Conservation (phyloP, 37 sponge, comb jelly and placozoan genomes). For the Cladorhizidae sp. region DNA sequence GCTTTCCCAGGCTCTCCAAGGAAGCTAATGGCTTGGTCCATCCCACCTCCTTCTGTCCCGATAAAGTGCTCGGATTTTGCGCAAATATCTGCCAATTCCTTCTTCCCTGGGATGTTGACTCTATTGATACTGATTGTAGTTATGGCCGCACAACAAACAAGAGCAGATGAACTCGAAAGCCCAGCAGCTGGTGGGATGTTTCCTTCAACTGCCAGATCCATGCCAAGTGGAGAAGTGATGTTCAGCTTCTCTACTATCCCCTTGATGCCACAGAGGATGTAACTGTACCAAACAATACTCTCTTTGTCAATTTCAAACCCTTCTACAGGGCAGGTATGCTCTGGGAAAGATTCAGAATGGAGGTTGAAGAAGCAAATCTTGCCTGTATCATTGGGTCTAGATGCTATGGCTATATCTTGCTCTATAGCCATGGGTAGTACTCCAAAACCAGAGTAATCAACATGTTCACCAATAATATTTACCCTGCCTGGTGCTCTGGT, state of each 20-base stretch:
- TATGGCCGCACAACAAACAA: constrained; percentile 95
- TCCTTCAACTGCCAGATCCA: constrained; percentile 88
- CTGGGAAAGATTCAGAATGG: constrained; percentile 21
- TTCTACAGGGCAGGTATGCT: constrained; percentile 28
- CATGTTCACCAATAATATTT: constrained; percentile 98
- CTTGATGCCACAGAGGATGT: constrained; percentile 86
- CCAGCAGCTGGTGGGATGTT: constrained; percentile 90
- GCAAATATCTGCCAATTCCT: constrained; percentile 83
- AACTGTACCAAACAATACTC: constrained; percentile 75
- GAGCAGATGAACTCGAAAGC: constrained; percentile 98
- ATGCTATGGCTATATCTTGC: constrained; percentile 84
- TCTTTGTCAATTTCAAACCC: constrained; percentile 16
- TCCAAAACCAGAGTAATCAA: constrained; percentile 97
- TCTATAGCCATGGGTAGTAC: constrained; percentile 97
- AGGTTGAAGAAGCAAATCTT: constrained; percentile 49
- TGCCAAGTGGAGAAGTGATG: constrained; percentile 50
- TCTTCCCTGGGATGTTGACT: constrained; percentile 38
- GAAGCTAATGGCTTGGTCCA: constrained; percentile 98
- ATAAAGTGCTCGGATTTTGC: constrained; percentile 89
- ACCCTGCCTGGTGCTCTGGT: constrained; percentile 97
- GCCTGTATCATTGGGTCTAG: constrained; percentile 3
- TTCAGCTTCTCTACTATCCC: constrained; percentile 54
- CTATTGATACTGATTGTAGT: constrained; percentile 65
- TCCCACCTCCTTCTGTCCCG: constrained; percentile 97
- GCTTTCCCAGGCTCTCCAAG: constrained; percentile 86